Evolutionary conservation across 1,140 invertebrate genomes (phyloP), one percentile per base, ranked within the genome.

Genomic region (Carposina sasakii): DNA sequence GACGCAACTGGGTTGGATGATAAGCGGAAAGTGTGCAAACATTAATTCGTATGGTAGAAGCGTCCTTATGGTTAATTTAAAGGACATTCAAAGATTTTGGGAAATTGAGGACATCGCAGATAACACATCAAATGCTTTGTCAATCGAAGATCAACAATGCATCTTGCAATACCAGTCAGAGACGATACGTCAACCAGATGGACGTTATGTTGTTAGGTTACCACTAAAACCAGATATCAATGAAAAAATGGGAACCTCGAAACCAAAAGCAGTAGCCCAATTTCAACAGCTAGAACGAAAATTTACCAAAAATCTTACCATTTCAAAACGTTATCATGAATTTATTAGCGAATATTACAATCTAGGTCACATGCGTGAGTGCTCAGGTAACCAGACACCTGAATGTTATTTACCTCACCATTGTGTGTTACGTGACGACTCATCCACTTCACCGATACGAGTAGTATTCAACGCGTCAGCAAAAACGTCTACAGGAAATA

Each of bases 361-460:
- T 13, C 15, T 50, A 12, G 12, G 17, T 2, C 48, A 50, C 17
- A 50, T 50, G 48, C 10, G 20, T 9, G 15, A 6, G 9, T 15
- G 8, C 3, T 13, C 5, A 1, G 16, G 23, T n/a, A 48, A 40
- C 16, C 10, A 36, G n/a, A 31, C 13, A 30, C 24, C 24, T 20
- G 46, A 48, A 21, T 48, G n/a, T 13, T 48, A 31, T 21, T 21
- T 40, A 20, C 39, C 48, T 1, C 48, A 50, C n/a, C 48, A 50
- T 13, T 13, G 3, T 13, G 40, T 50, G 3, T 13, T 17, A 36
- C 13, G 22, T 1, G n/a, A n/a, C 12, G 46, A 50, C 8, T 34
- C 39, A 12, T 3, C 24, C 23, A 50, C 48, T 9, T 34, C 39
- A 9, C 16, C 34, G 13, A 5, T 19, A 5, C 33, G 48, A 16